Percentiles rank a stretch among this genome's conserved stretches.
These are phyloP conservation scores for Periparus ater DNA, from an alignment of 2,797 vertebrate genomes.

Conservation along the genomic window DNA sequence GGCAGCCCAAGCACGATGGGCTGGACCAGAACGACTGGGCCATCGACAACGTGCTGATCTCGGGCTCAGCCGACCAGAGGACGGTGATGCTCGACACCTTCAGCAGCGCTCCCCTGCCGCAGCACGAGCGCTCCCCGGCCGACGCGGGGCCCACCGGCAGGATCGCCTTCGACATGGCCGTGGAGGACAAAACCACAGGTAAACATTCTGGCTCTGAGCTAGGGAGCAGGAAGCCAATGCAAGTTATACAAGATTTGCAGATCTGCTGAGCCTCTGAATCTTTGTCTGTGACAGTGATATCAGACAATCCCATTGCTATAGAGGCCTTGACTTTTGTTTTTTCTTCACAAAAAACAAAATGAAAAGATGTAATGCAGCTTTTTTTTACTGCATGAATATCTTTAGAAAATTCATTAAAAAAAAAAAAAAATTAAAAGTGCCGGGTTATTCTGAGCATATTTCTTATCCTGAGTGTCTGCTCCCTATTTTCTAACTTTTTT, in stretches of 20 bases:
- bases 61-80: slow-evolving; percentile 88
- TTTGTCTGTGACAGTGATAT: not conserved
- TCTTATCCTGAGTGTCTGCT: not conserved
- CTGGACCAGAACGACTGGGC: slow-evolving; percentile 96
- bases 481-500: not conserved
- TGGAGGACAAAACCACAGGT: slow-evolving; percentile 84
- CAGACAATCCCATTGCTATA: fast-evolving
- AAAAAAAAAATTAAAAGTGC: not conserved
- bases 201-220: not conserved
- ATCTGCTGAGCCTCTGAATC: not conserved
- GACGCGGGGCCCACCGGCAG: slow-evolving; percentile 84
- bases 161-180: slow-evolving; percentile 77
- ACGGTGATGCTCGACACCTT: slow-evolving; percentile 95
- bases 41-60: slow-evolving; percentile 93
- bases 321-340: not conserved
- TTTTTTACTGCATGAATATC: not conserved
- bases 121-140: slow-evolving; percentile 88
- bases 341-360: not conserved
- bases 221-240: not conserved
- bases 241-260: not conserved
- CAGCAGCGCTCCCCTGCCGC: slow-evolving; percentile 88
- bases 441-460: not conserved
- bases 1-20: slow-evolving; percentile 95
- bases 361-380: not conserved
- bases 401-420: not conserved